Percentiles rank a stretch among this genome's conserved stretches.
Evolutionary conservation across 2,888 invertebrate genomes (phyloP).

Genomic region (Brachyptera risi): DNA sequence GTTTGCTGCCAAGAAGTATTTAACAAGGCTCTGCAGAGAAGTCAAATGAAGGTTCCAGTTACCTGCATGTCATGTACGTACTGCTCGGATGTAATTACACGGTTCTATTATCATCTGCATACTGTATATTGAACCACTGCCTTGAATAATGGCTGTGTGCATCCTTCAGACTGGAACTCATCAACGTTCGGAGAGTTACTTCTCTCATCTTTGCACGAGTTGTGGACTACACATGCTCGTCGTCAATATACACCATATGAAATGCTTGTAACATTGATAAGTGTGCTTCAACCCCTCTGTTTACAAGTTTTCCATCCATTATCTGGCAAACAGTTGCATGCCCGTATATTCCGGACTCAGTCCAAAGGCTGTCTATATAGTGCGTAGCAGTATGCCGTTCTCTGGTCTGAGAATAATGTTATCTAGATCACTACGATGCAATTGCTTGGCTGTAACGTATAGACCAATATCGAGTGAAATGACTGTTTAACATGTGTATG

Average conservation of each 20-base stretch:
- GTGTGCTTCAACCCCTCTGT: neutral
- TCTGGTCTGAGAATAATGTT: constrained; percentile 24
- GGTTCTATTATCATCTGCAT: constrained; percentile 10
- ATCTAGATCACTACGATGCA: neutral
- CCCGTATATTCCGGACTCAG: neutral
- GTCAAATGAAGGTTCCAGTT: too few relatives aligned
- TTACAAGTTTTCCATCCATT: constrained; percentile 5
- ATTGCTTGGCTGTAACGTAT: neutral
- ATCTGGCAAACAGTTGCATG: constrained; percentile 2
- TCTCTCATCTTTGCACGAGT: too few relatives aligned
- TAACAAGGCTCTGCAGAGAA: constrained; percentile 1
- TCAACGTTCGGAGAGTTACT: too few relatives aligned
- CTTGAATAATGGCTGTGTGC: neutral
- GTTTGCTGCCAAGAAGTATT: constrained; percentile 14
- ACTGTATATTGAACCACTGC: constrained; percentile 7
- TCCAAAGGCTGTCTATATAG: constrained; percentile 6
- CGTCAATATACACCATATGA: too few relatives aligned
- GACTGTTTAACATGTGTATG: constrained; percentile 10
- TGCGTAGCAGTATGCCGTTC: constrained; percentile 22
- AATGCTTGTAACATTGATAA: too few relatives aligned
- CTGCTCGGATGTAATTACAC: neutral
- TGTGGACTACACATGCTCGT: too few relatives aligned
- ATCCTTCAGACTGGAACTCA: neutral
- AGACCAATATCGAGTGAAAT: neutral
- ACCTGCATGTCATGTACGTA: neutral